Conservation (phyloP, 2,113 vertebrate species). For the Paratilapia polleni region DNA sequence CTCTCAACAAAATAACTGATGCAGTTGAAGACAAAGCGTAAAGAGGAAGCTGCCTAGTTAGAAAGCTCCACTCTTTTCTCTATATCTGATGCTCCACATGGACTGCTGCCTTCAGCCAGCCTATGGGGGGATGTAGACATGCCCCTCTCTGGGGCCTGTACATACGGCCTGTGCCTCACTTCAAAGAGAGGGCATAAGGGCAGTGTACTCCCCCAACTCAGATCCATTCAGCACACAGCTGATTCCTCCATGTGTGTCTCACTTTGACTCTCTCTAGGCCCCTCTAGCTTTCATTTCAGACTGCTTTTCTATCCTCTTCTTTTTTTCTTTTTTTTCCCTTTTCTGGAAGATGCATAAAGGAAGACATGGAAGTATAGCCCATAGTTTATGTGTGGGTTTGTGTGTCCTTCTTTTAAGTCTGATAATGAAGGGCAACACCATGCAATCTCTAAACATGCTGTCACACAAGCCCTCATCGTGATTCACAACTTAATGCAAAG, state of each 20-base stretch:
- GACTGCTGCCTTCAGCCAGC: constrained; percentile 70
- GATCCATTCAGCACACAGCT: constrained; percentile 76
- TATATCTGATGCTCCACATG: constrained; percentile 38
- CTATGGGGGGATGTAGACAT: constrained; percentile 72
- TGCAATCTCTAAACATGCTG: constrained; percentile 52
- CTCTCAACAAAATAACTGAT: constrained; percentile 18
- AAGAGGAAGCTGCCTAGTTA: constrained; percentile 32
- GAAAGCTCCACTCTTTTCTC: constrained; percentile 41
- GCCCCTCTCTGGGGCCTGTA: constrained; percentile 76
- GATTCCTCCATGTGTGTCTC: constrained; percentile 68
- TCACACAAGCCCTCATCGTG: constrained; percentile 21
- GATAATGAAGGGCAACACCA: constrained; percentile 51
- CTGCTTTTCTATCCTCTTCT: constrained; percentile 44
- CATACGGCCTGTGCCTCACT: constrained; percentile 80
- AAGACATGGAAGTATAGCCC: constrained; percentile 40
- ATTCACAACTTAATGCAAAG: constrained; percentile 33
- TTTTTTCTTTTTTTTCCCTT: constrained; percentile 11
- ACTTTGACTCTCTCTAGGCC: constrained; percentile 70
- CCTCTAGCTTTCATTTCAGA: constrained; percentile 75
- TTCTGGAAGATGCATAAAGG: constrained; percentile 49
- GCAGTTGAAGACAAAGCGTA: constrained; percentile 29
- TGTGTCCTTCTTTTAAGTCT: constrained; percentile 57
- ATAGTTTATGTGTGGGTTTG: constrained; percentile 45
- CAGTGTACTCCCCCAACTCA: constrained; percentile 68
- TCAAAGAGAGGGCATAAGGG: constrained; percentile 81